Evolutionary conservation across 2,888 invertebrate species (phyloP), one percentile per base, ranked within the genome.

Genomic region (Myopa tessellatipennis): DNA sequence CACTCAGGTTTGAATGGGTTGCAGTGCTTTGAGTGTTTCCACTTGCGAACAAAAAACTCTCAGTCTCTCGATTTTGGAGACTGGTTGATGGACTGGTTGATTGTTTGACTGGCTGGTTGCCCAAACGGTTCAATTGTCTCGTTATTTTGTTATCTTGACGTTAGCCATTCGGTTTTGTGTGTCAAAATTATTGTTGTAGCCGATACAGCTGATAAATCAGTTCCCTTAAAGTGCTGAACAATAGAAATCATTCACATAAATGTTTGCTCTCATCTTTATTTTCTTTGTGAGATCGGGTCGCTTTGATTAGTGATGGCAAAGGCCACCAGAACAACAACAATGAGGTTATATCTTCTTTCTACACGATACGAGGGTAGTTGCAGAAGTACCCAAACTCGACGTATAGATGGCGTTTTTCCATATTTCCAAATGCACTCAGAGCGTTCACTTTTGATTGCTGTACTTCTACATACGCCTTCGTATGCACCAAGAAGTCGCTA

Each of bases 291-390:
- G 16, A 18, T 36, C 58, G 38, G 16, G 7, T 4, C 10, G 45
- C 45, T 55, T 72, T 60, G 72, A 40, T 60, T 55, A 52, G 50
- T 45, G 50, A 18, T n/a, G 40, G 50, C 50, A 50, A 18, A 26
- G 6, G 40, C 45, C 38, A 1, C 63, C 1, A 14, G 14, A 16
- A 14, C 4, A 65, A 16, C 65, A 4, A 8, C 38, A 14, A 26
- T 16, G 58, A 26, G 26, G 26, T 26, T 26, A 26, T 26, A 26
- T 26, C 26, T 2, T 26, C 26, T 26, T 26, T n/a, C 3, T 4
- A 55, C 10, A 45, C 7, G 3, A 45, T 45, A 45, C 45, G 45
- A 45, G 10, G 10, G 45, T 45, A 45, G 55, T 26, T 26, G 26
- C 26, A 26, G 26, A 26, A 26, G 26, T 26, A 26, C 26, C 26